A percentile compares a stretch with the other conserved stretches of the same genome.
phyloP scores from a whole-genome alignment of 2,113 vertebrate species.

The Collichthys lucidus region DNA sequence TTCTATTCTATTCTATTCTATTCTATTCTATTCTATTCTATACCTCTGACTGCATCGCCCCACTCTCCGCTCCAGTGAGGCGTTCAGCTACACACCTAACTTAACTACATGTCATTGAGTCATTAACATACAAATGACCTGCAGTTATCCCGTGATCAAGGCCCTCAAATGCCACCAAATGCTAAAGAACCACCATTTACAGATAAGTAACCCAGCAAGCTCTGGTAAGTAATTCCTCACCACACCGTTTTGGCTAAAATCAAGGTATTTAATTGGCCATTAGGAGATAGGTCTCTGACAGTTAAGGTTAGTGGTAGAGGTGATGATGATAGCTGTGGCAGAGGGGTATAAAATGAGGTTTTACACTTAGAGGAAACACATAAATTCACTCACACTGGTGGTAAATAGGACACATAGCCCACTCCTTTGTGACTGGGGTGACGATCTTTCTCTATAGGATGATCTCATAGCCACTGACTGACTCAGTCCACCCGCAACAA shows the following conservation, averaged over 20 bases:
- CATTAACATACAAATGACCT: slow-evolving; percentile 87
- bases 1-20: slow-evolving; percentile 19
- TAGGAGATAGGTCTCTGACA: slow-evolving; percentile 53
- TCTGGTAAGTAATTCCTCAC: slow-evolving; percentile 73
- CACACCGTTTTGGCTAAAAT: slow-evolving; percentile 73
- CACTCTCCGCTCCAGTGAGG: slow-evolving; percentile 23
- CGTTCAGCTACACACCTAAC: slow-evolving; percentile 73
- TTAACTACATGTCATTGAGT: slow-evolving; percentile 80
- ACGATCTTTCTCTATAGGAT: slow-evolving; percentile 45
- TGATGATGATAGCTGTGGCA: slow-evolving; percentile 41
- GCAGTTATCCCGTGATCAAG: slow-evolving; percentile 79
- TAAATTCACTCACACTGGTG: slow-evolving; percentile 16
- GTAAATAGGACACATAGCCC: slow-evolving; percentile 59
- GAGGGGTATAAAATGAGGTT: slow-evolving; percentile 22
- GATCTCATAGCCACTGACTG: slow-evolving; percentile 61
- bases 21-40: slow-evolving; percentile 33
- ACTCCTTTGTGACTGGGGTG: slow-evolving; percentile 42
- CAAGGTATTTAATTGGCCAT: slow-evolving; percentile 75
- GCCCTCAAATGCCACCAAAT: slow-evolving; percentile 85
- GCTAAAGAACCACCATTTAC: slow-evolving; percentile 82
- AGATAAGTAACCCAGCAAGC: slow-evolving; percentile 78
- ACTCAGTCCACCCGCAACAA: slow-evolving; percentile 47
- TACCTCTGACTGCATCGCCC: slow-evolving; percentile 9
- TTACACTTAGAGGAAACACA: slow-evolving; percentile 24
- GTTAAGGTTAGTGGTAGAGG: slow-evolving; percentile 67